Evolutionary conservation across 2,888 invertebrate genomes (phyloP), one percentile per base, ranked within the genome.

Genomic region (Brassicogethes aeneus): DNA sequence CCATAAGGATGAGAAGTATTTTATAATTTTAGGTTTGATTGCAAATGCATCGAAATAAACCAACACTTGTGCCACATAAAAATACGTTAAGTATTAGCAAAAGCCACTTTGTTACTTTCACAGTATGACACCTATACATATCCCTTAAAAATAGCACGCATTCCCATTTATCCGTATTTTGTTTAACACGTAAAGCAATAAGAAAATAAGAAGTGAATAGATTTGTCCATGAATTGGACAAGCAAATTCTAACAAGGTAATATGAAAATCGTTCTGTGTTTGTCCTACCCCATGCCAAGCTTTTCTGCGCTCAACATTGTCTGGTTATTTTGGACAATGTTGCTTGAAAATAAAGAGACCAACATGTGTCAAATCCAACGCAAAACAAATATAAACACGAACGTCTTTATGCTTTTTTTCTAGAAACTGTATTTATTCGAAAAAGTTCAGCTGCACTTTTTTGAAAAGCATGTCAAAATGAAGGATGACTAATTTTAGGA

Each of bases 311-410:
- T 23, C 23, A 23, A 23, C 23, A 23, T 23, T 23, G 23, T 23
- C 23, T 10, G 10, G 10, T 7, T 7, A 5, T 5, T 7, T 7
- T 10, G 23, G 10, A 23, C 23, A 23, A 23, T 7, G 23, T 23
- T 7, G 10, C 23, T 10, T 5, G 23, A 23, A 34, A 34, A 34
- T 34, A 34, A 34, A 34, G 34, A 34, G 34, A 15, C 34, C 34
- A 34, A 15, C 13, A 34, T 7, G 15, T 34, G 34, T 34, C 34
- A 44, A 44, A 44, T 36, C 23, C 10, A 23, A 23, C 10, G 23
- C 23, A 23, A 23, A 23, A 23, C 23, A 23, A 23, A 23, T 23
- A 23, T 23, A 23, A 23, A 23, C 23, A 23, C 23, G 23, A 23
- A 23, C 23, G 23, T 23, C 23, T 23, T 23, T 23, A 23, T 23